Evolutionary conservation across 2,888 invertebrate species (phyloP).

Genomic region (Chelonus formosanus): DNA sequence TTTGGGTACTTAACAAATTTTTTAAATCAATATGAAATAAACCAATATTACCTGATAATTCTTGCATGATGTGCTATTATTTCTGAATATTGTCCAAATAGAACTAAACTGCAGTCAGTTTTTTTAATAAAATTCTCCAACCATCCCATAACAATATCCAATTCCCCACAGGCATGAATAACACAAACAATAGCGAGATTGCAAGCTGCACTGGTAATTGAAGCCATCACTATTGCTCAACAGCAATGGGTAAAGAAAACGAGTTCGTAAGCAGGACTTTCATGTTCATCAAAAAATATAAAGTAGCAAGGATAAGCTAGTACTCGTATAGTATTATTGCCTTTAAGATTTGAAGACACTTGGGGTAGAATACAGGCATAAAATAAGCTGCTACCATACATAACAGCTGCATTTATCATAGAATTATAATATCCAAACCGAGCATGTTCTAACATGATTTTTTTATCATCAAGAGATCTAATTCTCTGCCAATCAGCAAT

Average conservation of each 20-base stretch:
- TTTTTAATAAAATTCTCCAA: constrained; percentile 40
- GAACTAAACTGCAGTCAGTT: not conserved
- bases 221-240: constrained; percentile 38
- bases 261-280: constrained; percentile 44
- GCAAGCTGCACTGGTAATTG: constrained; percentile 40
- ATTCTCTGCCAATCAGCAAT: constrained; percentile 44
- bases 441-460: constrained; percentile 3
- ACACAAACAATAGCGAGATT: constrained; percentile 44
- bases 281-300: constrained; percentile 15
- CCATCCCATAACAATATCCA: constrained; percentile 42
- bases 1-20: not conserved
- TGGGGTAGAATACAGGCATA: constrained; percentile 42
- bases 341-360: constrained; percentile 26
- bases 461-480: not conserved
- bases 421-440: constrained; percentile 39
- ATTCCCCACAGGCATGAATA: constrained; percentile 48
- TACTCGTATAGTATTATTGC: constrained; percentile 38
- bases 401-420: constrained; percentile 40
- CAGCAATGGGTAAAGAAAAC: constrained; percentile 40
- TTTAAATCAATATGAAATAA: not conserved
- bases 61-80: constrained; percentile 21
- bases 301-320: constrained; percentile 28
- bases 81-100: constrained; percentile 12
- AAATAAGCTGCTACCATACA: constrained; percentile 44
- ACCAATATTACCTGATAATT: constrained; percentile 9